phyloP scores from a whole-genome alignment of 1,140 invertebrate species.

The Microplitis demolitor region DNA sequence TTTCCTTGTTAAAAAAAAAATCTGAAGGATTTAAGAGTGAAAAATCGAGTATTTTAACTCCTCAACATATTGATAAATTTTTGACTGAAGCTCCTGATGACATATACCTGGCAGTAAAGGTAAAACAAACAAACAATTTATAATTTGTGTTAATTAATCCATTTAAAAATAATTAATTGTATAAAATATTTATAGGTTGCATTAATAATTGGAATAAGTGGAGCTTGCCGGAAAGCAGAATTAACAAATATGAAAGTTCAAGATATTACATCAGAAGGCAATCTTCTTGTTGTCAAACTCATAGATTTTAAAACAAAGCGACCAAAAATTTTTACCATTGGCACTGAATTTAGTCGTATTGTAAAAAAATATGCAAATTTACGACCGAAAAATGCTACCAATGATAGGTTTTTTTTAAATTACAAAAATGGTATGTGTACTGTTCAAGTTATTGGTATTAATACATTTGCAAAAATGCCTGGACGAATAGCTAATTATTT shows the following conservation, averaged over 20 bases:
- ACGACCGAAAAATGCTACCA: constrained; percentile 20
- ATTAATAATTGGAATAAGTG: constrained; percentile 28
- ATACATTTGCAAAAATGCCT: constrained; percentile 27
- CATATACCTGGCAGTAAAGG: constrained; percentile 16
- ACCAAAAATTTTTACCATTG: constrained; percentile 22
- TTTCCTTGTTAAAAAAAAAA: background rate
- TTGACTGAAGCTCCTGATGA: constrained; percentile 16
- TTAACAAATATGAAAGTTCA: constrained; percentile 21
- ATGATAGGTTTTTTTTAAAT: constrained; percentile 37
- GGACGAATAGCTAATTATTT: constrained; percentile 4
- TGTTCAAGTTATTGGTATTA: constrained; percentile 21
- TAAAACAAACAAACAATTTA: background rate
- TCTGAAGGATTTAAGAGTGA: constrained; percentile 7
- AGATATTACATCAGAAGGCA: constrained; percentile 23
- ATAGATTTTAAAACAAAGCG: constrained; percentile 16
- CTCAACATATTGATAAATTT: constrained; percentile 16
- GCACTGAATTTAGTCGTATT: constrained; percentile 23
- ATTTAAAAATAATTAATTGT: too few species aligned
- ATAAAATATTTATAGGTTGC: constrained; percentile 13
- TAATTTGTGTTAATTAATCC: background rate
- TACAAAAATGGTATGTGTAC: constrained; percentile 43
- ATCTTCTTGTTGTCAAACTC: constrained; percentile 22
- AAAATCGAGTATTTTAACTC: constrained; percentile 17
- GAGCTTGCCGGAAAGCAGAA: constrained; percentile 26
- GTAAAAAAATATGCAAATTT: constrained; percentile 28